Base-by-base conservation (phyloP, 2,888 invertebrate species). In the Troides aeacus region DNA sequence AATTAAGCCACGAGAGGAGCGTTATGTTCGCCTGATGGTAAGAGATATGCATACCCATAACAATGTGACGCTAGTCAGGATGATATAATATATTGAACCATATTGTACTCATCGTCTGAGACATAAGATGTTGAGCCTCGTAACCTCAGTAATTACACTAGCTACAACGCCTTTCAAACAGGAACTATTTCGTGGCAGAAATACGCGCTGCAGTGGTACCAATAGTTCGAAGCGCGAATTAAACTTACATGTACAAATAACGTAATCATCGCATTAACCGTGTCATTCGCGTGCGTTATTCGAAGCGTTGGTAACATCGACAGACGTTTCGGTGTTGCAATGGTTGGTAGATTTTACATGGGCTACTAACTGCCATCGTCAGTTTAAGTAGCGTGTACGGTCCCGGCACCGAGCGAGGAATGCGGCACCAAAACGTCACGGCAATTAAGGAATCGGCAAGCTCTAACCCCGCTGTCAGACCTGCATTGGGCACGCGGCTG, bases 371-470 rank as follows among this genome's bases (percentile, higher is more conserved):
- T 81, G 79, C 78, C 75, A 78, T 74, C 75, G 79, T 77, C 79
- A 79, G 79, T 79, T 80, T 83, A 85, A 84, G 88, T 88, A 88
- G 89, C 85, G 79, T 81, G 74, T 80, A 76, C 76, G 79, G 76
- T 73, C 69, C 56, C 50, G 72, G 72, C 75, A 78, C 73, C 72
- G 72, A 74, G 77, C 74, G 77, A 77, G 87, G 89, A 89, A 88
- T 90, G 86, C 89, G 92, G 89, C 92, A 92, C 91, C 92, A 90
- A 91, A 91, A 92, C 92, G 92, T 92, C 92, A 90, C 85, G 86
- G 90, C 92, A 92, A 92, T 92, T 92, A 92, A 91, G 92, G 92
- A 92, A 92, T 91, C 92, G 89, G 91, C 91, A 92, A 91, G 91
- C 87, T 87, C 83, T 91, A 90, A 90, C 91, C 91, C 87, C 89